Evolutionary conservation across 2,888 invertebrate genomes (phyloP).

Genomic region (Metalampra italica): DNA sequence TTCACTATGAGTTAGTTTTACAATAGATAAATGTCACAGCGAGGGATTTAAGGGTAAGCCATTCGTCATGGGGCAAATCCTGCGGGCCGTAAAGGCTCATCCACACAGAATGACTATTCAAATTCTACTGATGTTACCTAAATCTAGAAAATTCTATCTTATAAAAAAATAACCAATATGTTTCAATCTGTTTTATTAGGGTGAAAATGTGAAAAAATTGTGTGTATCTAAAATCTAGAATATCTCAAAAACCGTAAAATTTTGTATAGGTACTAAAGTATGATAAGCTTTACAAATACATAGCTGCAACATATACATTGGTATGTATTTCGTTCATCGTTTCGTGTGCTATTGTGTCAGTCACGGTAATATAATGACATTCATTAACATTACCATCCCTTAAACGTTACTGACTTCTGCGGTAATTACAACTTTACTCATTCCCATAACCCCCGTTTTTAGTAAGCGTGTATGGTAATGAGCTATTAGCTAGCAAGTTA

Average conservation of each 20-base stretch:
- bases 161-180: too few relatives aligned
- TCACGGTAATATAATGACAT: background rate
- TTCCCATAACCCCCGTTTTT: background rate
- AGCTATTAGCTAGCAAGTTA: background rate
- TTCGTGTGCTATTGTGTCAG: too few relatives aligned
- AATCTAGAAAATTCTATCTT: too few relatives aligned
- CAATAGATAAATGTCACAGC: constrained; percentile 20
- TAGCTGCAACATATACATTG: too few relatives aligned
- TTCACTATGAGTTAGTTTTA: too few relatives aligned
- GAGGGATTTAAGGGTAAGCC: constrained; percentile 11
- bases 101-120: background rate
- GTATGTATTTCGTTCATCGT: too few relatives aligned
- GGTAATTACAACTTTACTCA: background rate
- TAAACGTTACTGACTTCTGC: background rate
- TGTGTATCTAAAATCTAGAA: too few relatives aligned
- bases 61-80: constrained; percentile 26
- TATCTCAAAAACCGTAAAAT: too few relatives aligned
- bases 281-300: too few relatives aligned
- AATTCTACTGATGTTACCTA: background rate
- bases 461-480: background rate
- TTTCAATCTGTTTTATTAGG: too few relatives aligned
- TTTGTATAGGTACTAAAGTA: too few relatives aligned
- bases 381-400: background rate
- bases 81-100: constrained; percentile 13
- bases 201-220: too few relatives aligned